These are phyloP conservation scores for Balaenoptera acutorostrata DNA, from an alignment of 2,113 vertebrate species.

Conservation along the genomic window DNA sequence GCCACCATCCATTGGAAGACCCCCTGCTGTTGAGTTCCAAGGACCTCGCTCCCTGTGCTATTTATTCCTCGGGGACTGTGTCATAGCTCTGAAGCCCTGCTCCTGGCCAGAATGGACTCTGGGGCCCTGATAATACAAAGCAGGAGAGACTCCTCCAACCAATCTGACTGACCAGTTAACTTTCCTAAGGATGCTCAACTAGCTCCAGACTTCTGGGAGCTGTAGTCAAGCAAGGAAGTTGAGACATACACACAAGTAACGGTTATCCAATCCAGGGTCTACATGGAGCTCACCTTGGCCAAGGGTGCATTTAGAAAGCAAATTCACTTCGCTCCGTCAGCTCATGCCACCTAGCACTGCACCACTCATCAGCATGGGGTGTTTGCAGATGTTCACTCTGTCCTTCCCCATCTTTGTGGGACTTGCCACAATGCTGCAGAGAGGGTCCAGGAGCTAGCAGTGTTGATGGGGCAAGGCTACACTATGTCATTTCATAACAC, in stretches of 20 bases:
- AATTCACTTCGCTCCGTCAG: neutral
- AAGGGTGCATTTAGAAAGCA: neutral
- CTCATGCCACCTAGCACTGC: neutral
- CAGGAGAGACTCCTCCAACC: neutral
- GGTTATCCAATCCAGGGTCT: neutral
- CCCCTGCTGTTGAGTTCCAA: neutral
- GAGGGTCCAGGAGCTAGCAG: neutral
- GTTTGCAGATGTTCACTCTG: neutral
- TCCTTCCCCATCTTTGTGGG: neutral
- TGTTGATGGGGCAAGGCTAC: neutral
- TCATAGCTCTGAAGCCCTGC: neutral
- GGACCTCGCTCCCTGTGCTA: neutral
- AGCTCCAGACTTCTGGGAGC: neutral
- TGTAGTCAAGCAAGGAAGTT: neutral
- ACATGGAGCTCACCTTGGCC: neutral
- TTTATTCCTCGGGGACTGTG: rapidly evolving
- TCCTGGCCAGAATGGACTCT: neutral
- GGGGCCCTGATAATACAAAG: neutral
- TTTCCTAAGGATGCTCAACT: neutral
- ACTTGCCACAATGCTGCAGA: neutral
- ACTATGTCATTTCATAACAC: neutral
- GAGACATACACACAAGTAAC: neutral
- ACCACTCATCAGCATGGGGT: rapidly evolving
- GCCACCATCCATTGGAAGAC: too few relatives aligned
- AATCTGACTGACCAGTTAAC: neutral